Percentiles rank a stretch among this genome's conserved stretches.
Evolutionary conservation across 2,888 invertebrate genomes (phyloP).

Genomic region (Cantharis flavilabris): DNA sequence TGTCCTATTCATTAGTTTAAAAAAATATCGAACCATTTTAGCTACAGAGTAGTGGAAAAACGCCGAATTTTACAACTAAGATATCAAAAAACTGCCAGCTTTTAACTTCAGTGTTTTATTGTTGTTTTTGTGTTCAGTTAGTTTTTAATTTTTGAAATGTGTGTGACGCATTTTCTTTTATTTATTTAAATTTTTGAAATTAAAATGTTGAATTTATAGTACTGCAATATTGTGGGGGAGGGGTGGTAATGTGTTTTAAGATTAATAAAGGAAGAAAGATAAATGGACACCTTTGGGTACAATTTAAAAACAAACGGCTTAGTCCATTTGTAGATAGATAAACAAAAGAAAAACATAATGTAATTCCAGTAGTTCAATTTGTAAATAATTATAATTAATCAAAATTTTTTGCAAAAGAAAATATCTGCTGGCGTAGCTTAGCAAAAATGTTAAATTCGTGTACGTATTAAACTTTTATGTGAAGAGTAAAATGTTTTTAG

Average conservation of each 20-base stretch:
- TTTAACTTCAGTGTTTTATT: conserved; percentile 34
- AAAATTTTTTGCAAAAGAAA: conserved; percentile 32
- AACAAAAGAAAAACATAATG: conserved; percentile 5
- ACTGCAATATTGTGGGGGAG: background rate
- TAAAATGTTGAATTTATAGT: background rate
- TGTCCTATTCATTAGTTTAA: conserved; percentile 9
- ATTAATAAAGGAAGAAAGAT: background rate
- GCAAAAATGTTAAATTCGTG: conserved; percentile 27
- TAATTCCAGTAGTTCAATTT: conserved; percentile 43
- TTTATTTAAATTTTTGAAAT: background rate
- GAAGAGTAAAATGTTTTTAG: conserved; percentile 31
- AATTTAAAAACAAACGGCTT: conserved; percentile 20
- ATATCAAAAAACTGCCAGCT: conserved; percentile 27
- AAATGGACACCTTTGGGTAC: conserved; percentile 30
- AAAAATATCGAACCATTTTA: conserved; percentile 14
- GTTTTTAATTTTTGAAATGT: conserved; percentile 7
- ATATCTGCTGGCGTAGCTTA: conserved; percentile 24
- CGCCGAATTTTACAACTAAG: conserved; percentile 26
- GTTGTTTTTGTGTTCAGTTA: conserved; percentile 13
- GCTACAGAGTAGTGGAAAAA: conserved; percentile 6
- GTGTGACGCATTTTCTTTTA: conserved; percentile 5
- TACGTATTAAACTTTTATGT: conserved; percentile 33
- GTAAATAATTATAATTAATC: conserved; percentile 45
- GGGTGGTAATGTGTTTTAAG: background rate
- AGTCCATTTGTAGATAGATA: conserved; percentile 32